Base-by-base conservation (phyloP, 2,113 vertebrate species). In the Eupsittula cactorum region DNA sequence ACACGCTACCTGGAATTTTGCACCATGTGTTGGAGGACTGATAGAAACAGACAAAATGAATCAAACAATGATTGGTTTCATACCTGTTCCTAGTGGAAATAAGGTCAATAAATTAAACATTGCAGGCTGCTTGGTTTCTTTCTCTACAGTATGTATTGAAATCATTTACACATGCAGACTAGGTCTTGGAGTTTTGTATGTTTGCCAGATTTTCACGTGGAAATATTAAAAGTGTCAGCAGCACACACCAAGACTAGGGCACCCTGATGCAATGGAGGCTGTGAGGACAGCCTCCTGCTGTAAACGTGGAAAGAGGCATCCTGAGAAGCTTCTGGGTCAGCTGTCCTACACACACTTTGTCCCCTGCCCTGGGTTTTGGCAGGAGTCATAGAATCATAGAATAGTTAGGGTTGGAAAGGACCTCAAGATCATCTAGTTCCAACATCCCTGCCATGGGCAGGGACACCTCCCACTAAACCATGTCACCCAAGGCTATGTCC, bases 251-350 rank as follows among this genome's bases (percentile, higher is more conserved):
- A 9, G 70, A 12, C 39, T 6, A 7, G 46, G 35, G 16, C 67
- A 24, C 24, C 19, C 11, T 55, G 53, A 31, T 33, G 53, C 7
- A 47, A 6, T 6, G 69, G 69, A 47, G 55, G 17, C 68, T 47
- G 68, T 13, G 33, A 71, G 50, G 33, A 5, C 25, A 8, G 47
- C 8, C 4, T 6, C 6, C 19, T 7, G 1, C 29, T 25, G 29
- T 7, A 18, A 24, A 18, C 0, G 0, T 39, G 50, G 44, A 3
- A 37, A 17, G 46, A 31, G n/a, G 20, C 3, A 4, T n/a, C 39
- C 35, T 28, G n/a, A 17, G 11, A 13, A 10, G 44, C 42, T 44
- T 41, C 46, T 9, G 17, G 44, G 28, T 18, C 44, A 25, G 39
- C 37, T 35, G 2, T 31, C 29, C 21, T 27, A 31, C 39, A 2